Percentiles rank a stretch among this genome's conserved stretches.
Conservation (phyloP, 2,113 vertebrate genomes). For the Capricornis sumatraensis region DNA sequence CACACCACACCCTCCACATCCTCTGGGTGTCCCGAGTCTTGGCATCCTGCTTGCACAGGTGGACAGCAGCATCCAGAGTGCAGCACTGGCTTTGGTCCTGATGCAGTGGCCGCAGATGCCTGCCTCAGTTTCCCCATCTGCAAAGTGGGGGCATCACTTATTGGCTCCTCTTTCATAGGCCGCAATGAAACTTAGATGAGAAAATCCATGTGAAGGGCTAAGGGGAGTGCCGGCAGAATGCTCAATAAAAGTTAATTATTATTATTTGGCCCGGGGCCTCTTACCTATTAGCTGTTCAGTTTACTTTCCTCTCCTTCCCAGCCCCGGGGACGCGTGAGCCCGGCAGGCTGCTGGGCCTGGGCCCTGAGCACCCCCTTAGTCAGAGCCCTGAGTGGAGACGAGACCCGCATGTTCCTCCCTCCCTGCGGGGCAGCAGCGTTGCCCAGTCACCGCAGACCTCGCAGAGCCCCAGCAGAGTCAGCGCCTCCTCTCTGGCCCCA, state of each 20-base stretch:
- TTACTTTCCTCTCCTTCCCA: slow-evolving; percentile 44
- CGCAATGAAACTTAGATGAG: neutral
- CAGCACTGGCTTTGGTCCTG: neutral
- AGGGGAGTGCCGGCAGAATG: neutral
- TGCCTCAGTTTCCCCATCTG: slow-evolving; percentile 32
- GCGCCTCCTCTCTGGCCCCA: neutral
- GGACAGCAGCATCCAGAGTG: neutral
- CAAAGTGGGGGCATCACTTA: rapidly evolving
- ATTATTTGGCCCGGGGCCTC: slow-evolving; percentile 17
- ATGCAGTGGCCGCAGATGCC: rapidly evolving
- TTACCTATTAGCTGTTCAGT: slow-evolving; percentile 39
- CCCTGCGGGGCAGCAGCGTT: neutral
- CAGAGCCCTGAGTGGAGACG: slow-evolving; percentile 30
- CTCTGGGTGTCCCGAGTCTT: neutral
- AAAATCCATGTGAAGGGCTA: neutral
- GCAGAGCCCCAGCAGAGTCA: neutral
- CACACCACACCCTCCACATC: neutral
- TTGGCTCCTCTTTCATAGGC: neutral
- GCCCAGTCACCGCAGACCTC: neutral
- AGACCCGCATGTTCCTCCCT: neutral
- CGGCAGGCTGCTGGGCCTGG: neutral
- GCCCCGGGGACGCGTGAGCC: slow-evolving; percentile 3
- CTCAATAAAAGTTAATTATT: slow-evolving; percentile 56
- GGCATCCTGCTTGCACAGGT: rapidly evolving
- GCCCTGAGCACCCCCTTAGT: slow-evolving; percentile 52